Base-by-base conservation (phyloP, 1,140 invertebrate species). In the Pogonomyrmex barbatus region DNA sequence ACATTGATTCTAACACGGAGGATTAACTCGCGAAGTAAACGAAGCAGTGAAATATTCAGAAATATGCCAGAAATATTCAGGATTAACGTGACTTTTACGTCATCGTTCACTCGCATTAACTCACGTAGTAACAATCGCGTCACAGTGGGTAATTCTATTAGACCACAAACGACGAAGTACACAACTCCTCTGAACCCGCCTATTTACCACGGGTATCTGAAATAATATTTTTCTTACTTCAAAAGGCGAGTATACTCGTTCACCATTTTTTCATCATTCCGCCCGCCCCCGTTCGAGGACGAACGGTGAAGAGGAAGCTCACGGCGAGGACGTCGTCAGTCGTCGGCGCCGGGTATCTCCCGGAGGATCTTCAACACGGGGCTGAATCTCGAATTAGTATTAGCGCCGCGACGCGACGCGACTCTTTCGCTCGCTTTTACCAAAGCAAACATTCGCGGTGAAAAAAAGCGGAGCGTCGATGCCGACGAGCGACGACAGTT, bases 191-290 rank as follows among this genome's bases (percentile, higher is more conserved):
- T 33, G 24, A 60, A 60, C 52, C 8, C 39, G 42, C 60, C 67
- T 82, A 50, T 82, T 82, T 58, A 68, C 47, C 36, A 89, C 86
- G 85, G 76, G 68, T 90, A 92, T 92, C 88, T 91, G 76, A 88
- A 86, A 92, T 73, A 91, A 93, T 92, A 92, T 93, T 93, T 93
- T 89, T 91, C 83, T 89, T 91, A 89, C 88, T 91, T 90, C 78
- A 90, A 91, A 91, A 91, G 90, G 88, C 81, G 85, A 85, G 87
- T 52, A 73, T 79, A 86, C 24, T 76, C 58, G 54, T 52, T 76
- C 75, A 47, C n/a, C n/a, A 36, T 73, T 62, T 60, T 36, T 65
- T 65, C 58, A 56, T 12, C 58, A 56, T 12, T 52, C 39, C 78
- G 10, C 56, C 10, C 1, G 36, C 50, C 14, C 50, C 33, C 36